Evolutionary conservation across 53 echinoderm and acorn worm species (phyloP), one percentile per base, ranked within the genome.

Genomic region (Astropecten irregularis): DNA sequence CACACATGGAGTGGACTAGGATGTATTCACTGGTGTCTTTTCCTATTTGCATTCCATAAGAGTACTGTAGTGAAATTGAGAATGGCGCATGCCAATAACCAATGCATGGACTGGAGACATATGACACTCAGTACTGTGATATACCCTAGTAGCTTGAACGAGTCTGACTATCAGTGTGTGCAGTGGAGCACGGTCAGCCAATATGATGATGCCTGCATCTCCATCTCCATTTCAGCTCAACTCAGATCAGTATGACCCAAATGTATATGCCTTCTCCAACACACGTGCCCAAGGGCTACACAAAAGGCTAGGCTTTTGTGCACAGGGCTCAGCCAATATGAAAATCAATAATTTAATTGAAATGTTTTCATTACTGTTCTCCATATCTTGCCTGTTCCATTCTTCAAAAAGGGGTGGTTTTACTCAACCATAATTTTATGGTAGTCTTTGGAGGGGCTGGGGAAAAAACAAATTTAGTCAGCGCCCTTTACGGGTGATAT

Each of bases 321-420:
- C 55, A 84, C 73, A 33, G 63, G 71, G 72, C 66, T 62, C 71
- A 60, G 58, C 84, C 84, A 72, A 84, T 84, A 84, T 71, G 84
- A 84, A 84, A 84, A 84, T 84, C 84, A 84, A 84, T 84, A 71
- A 84, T 84, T 84, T 84, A 84, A 84, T 84, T 84, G 84, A 84
- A 84, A 84, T 84, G 84, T 84, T 84, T 71, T 84, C 84, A 72
- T 84, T 84, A 72, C 84, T 71, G 84, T 72, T 71, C 71, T 61
- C 71, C 71, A 71, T 72, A 72, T 84, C 54, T 55, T 35, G 84
- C 35, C 35, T 19, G 49, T 84, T 71, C 84, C 84, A 84, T 71
- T 84, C 46, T 19, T 15, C 49, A 49, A 13, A 14, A 25, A 35
- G 72, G 84, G 84, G 84, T 57, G 32, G n/a, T 71, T 49, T 14